Evolutionary conservation across 2,113 vertebrate genomes (phyloP), one percentile per base, ranked within the genome.

Genomic region (Amblyornis subalaris): DNA sequence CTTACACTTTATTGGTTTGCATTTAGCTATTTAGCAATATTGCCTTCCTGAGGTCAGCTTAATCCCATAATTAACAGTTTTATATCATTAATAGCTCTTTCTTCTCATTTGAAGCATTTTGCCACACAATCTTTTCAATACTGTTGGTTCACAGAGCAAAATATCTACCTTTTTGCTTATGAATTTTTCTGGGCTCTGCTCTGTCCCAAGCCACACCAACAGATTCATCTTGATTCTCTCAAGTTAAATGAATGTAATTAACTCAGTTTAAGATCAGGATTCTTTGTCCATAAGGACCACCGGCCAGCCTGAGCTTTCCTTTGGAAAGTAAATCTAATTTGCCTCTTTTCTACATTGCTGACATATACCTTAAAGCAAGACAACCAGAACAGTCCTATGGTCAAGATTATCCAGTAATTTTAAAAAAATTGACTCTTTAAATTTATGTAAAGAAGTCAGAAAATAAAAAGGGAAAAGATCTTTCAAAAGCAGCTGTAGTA

Each of bases 401-500:
- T 38, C 38, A 90, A 60, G 25, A 62, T 29, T 54, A 83, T 10
- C 22, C 23, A 45, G 10, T 7, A 53, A 62, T 65, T 67, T 66
- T 2, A 29, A 80, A 87, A 87, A 79, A 35, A 35, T 60, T 21
- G 51, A 8, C 0, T 2, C 35, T 55, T 80, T 29, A 60, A 58
- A 89, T 84, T 70, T 42, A 70, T 23, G 62, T 51, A 81, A 80
- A 84, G 21, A 94, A 82, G 14, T 75, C 28, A 82, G 35, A 47
- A 77, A 57, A 92, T 72, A 66, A 84, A 90, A 85, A 75, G 12
- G 16, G 14, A 84, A 67, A 57, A 70, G 42, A 94, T 61, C 28
- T 77, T 84, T 85, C 75, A 83, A 70, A 94, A 93, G 2, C 55
- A 95, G 89, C 74, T 76, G 87, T 51, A 85, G 80, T n/a, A 73